phyloP scores from a whole-genome alignment of 2,797 vertebrate species.

The Sebastes melanostomus region DNA sequence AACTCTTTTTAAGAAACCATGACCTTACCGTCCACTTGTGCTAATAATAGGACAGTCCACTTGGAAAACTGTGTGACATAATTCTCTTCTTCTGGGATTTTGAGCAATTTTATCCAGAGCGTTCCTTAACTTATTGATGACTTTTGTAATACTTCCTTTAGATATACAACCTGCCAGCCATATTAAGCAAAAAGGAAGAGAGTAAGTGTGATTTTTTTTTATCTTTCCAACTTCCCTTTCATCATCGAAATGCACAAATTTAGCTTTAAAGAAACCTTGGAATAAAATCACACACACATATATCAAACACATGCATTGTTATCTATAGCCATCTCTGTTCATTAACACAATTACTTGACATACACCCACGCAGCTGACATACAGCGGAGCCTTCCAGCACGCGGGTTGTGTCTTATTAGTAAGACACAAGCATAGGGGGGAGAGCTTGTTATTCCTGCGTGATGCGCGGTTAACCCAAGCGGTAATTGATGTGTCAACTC shows the following conservation, averaged over 20 bases:
- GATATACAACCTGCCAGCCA: constrained; percentile 97
- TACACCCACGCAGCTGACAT: constrained; percentile 62
- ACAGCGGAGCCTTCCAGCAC: constrained; percentile 36
- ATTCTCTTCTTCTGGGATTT: not conserved
- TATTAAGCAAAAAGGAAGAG: constrained; percentile 98
- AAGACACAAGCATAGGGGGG: constrained; percentile 27
- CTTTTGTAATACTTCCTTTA: constrained; percentile 60
- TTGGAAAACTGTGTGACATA: not conserved
- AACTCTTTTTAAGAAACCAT: constrained; percentile 9
- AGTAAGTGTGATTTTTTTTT: constrained; percentile 85
- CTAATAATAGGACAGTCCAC: constrained; percentile 28
- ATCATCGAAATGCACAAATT: not conserved
- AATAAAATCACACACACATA: not conserved
- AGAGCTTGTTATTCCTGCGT: constrained; percentile 56
- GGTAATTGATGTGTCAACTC: constrained; percentile 52
- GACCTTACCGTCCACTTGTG: constrained; percentile 29
- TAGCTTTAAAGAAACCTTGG: not conserved
- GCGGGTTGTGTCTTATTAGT: constrained; percentile 56
- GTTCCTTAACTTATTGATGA: not conserved
- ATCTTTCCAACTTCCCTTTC: not conserved
- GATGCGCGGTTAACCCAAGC: constrained; percentile 48
- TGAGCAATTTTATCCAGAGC: not conserved
- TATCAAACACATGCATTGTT: not conserved
- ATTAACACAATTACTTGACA: constrained; percentile 61
- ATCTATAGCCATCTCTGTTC: constrained; percentile 28